Percentiles rank a stretch among this genome's conserved stretches.
phyloP scores from a whole-genome alignment of 2,797 vertebrate species.

The Pangasius macronema region DNA sequence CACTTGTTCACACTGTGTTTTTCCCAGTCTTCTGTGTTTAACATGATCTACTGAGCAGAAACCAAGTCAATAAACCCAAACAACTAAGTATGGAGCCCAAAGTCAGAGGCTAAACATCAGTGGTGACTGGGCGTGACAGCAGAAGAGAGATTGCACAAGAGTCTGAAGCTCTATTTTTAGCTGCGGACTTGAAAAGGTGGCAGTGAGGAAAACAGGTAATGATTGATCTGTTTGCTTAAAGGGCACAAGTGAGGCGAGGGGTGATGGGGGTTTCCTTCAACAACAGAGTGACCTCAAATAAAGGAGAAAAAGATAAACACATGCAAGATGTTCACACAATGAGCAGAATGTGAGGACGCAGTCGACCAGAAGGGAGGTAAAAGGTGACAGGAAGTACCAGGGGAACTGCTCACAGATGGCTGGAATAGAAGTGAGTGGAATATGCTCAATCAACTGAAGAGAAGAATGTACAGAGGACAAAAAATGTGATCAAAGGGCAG shows the following conservation, averaged over 20 bases:
- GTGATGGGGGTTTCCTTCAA: constrained; percentile 66
- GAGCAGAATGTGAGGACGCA: constrained; percentile 60
- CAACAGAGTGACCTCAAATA: constrained; percentile 61
- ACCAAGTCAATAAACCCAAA: background rate
- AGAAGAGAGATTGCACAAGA: constrained; percentile 5
- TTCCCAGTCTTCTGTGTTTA: background rate
- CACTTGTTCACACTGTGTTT: background rate
- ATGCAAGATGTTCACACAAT: constrained; percentile 38
- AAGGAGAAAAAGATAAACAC: constrained; percentile 49
- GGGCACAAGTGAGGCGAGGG: constrained; percentile 66
- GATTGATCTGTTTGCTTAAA: constrained; percentile 77
- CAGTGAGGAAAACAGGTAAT: constrained; percentile 63
- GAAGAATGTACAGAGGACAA: constrained; percentile 27
- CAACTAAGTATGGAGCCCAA: background rate
- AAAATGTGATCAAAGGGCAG: background rate
- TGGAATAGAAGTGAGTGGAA: constrained; percentile 8
- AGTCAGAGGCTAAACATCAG: background rate
- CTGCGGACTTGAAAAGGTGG: constrained; percentile 64
- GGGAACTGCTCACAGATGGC: constrained; percentile 36
- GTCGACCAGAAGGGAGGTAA: constrained; percentile 49
- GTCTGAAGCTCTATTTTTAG: constrained; percentile 68
- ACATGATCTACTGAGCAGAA: background rate
- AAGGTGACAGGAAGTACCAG: constrained; percentile 33
- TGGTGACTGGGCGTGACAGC: background rate
- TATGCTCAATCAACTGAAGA: constrained; percentile 13